These are phyloP conservation scores for Oreohelix idahoensis DNA, from an alignment of 1,140 invertebrate species.

Conservation along the genomic window DNA sequence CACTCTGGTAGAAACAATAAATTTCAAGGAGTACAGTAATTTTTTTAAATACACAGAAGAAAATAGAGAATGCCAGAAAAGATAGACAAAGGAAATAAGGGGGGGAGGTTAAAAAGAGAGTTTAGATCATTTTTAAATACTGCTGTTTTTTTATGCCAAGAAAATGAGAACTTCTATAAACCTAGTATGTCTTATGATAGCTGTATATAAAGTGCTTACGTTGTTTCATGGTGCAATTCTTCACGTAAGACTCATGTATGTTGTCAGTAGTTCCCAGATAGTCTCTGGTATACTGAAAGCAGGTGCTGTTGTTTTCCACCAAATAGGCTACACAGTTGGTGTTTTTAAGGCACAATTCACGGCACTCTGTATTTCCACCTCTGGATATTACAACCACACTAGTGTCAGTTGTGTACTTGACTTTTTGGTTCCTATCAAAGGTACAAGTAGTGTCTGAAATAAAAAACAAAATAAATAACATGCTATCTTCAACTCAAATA, in stretches of 20 bases:
- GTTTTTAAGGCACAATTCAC: neutral
- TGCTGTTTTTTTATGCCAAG: too few relatives aligned
- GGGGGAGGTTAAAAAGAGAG: too few relatives aligned
- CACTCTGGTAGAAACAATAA: too few relatives aligned
- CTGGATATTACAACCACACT: neutral
- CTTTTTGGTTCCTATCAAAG: neutral
- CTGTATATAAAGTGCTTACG: constrained; percentile 15
- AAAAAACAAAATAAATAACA: constrained; percentile 12
- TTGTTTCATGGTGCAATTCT: neutral
- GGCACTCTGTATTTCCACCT: neutral
- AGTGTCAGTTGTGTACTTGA: neutral
- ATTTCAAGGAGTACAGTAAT: too few relatives aligned
- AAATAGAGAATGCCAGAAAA: too few relatives aligned
- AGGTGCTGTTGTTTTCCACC: neutral
- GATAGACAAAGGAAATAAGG: too few relatives aligned
- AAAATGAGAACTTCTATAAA: too few relatives aligned
- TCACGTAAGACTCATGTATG: constrained; percentile 82
- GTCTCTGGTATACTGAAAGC: neutral
- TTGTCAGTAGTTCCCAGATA: constrained; percentile 30
- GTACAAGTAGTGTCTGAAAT: constrained; percentile 1
- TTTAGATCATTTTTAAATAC: too few relatives aligned
- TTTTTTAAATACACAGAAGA: too few relatives aligned
- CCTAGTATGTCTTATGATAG: too few relatives aligned
- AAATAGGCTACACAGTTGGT: constrained; percentile 12
- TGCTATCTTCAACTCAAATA: too few relatives aligned